A percentile compares a stretch with the other conserved stretches of the same genome.
Conservation (phyloP, 1,140 invertebrate genomes). For the Rhyzopertha dominica region DNA sequence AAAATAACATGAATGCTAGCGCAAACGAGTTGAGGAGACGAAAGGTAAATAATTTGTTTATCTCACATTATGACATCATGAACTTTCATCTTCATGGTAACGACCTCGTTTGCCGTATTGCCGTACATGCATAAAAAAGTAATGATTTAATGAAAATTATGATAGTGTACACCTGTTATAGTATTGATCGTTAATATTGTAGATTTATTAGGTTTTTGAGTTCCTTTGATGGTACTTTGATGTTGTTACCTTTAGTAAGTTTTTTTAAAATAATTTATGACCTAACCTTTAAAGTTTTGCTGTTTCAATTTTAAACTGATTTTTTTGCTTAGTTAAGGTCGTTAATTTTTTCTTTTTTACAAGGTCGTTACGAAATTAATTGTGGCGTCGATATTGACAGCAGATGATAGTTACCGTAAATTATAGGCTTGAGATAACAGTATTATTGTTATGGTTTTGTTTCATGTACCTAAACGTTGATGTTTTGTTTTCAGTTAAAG, state of each 20-base stretch:
- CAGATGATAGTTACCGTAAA: too few species aligned
- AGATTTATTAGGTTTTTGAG: slow-evolving; percentile 8
- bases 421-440: too few species aligned
- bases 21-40: slow-evolving; percentile 27
- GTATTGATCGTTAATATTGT: slow-evolving; percentile 9
- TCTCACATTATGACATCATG: too few species aligned
- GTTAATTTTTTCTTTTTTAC: slow-evolving; percentile 3
- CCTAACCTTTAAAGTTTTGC: too few species aligned
- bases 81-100: too few species aligned
- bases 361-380: too few species aligned
- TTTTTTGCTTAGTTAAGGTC: slow-evolving; percentile 6
- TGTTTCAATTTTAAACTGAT: neutral
- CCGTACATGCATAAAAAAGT: slow-evolving; percentile 1
- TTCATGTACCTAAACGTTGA: slow-evolving; percentile 7
- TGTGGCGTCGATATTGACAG: too few species aligned
- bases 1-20: too few species aligned
- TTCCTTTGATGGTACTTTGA: neutral
- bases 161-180: neutral
- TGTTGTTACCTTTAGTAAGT: too few species aligned
- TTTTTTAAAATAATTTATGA: too few species aligned
- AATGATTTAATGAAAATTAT: slow-evolving; percentile 12
- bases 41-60: slow-evolving; percentile 24
- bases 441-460: neutral
- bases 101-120: too few species aligned
- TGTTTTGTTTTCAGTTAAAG: slow-evolving; percentile 31